phyloP scores from a whole-genome alignment of 2,797 vertebrate species.

The Phataginus tricuspis region DNA sequence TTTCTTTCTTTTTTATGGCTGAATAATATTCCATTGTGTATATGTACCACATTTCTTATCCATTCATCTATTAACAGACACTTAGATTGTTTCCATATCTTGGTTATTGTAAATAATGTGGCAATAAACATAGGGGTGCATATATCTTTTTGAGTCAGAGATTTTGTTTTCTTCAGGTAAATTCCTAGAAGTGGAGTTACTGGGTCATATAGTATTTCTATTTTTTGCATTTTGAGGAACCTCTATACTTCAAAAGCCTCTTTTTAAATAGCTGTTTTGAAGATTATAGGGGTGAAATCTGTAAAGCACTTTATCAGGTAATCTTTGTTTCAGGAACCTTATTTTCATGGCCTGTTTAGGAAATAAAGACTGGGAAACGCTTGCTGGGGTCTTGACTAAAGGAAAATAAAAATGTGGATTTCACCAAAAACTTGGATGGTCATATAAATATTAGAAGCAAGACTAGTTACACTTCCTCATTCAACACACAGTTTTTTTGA shows the following conservation, averaged over 20 bases:
- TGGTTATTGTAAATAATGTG: too few species aligned
- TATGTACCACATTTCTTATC: too few species aligned
- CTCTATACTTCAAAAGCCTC: neutral
- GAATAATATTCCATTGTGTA: too few species aligned
- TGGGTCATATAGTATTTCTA: too few species aligned
- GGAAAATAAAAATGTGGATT: neutral
- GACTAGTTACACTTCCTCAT: neutral
- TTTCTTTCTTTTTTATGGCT: too few species aligned
- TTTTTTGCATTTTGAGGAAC: too few species aligned
- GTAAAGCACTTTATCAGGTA: neutral
- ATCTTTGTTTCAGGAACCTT: neutral
- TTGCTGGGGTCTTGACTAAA: neutral
- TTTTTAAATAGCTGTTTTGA: neutral
- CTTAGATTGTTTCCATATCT: too few species aligned
- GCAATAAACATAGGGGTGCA: too few species aligned
- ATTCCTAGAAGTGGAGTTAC: too few species aligned
- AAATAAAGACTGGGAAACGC: neutral
- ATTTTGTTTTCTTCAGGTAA: too few species aligned
- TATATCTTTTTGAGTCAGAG: too few species aligned
- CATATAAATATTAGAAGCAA: neutral
- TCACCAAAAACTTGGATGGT: neutral
- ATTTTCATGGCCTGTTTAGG: neutral
- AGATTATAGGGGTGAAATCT: neutral
- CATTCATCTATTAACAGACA: too few species aligned
- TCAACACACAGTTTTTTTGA: neutral